Evolutionary conservation across 2,888 invertebrate genomes (phyloP).

Genomic region (Epirrita christyi): DNA sequence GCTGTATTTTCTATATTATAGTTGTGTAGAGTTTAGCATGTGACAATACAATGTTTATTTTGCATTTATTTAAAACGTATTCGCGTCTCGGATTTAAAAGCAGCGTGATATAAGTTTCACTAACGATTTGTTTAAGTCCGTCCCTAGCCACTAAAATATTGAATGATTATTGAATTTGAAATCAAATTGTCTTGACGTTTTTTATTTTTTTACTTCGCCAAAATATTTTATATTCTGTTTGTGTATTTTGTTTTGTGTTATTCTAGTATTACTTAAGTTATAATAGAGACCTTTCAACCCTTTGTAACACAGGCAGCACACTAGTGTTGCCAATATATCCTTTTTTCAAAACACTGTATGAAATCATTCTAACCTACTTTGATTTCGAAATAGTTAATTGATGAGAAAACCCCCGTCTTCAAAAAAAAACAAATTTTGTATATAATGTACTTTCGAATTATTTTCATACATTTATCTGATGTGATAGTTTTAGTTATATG

Average conservation of each 20-base stretch:
- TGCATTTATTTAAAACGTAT: conserved; percentile 61
- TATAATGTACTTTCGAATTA: conserved; percentile 47
- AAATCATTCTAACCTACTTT: conserved; percentile 1
- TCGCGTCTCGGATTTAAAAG: conserved; percentile 32
- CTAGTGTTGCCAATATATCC: conserved; percentile 6
- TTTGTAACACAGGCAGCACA: conserved; percentile 19
- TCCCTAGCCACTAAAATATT: conserved; percentile 63
- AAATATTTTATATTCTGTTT: conserved; percentile 24
- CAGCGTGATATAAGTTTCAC: conserved; percentile 39
- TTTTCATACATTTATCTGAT: conserved; percentile 60
- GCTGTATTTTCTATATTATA: conserved; percentile 54
- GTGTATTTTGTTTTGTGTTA: conserved; percentile 14
- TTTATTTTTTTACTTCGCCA: conserved; percentile 21
- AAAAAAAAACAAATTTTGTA: conserved; percentile 30
- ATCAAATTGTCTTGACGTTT: conserved; percentile 22
- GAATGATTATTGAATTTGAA: conserved; percentile 18
- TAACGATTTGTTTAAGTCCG: conserved; percentile 68
- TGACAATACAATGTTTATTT: conserved; percentile 55
- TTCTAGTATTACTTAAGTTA: conserved; percentile 12
- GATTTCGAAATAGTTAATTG: conserved; percentile 7
- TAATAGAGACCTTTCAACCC: conserved; percentile 5
- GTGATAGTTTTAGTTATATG: conserved; percentile 72
- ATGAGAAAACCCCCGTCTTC: conserved; percentile 17
- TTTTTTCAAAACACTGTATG: conserved; percentile 5
- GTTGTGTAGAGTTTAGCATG: conserved; percentile 66